Evolutionary conservation across 1,140 invertebrate species (phyloP), one percentile per base, ranked within the genome.

Genomic region (Matsumurasca onukii): DNA sequence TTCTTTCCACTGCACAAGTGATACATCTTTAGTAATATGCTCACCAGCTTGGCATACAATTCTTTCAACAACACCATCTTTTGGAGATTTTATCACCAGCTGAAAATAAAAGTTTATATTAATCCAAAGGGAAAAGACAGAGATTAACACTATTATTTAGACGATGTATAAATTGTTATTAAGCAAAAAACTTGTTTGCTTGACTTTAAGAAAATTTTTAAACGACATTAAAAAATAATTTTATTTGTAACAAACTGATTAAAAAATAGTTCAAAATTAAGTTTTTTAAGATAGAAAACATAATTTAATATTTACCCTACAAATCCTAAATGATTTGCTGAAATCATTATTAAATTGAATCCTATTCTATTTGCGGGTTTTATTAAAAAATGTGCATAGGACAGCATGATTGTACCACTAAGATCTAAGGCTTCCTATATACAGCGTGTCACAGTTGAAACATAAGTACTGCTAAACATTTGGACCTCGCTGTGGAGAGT

Each of bases 21-120:
- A 73, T 62, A 83, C 82, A 73, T 92, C 88, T 80, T 97, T 98
- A 1, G 86, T 79, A 9, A 98, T 90, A 72, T 89, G 94, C 68
- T 95, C 91, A 3, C 95, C 95, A 69, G 85, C 80, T 67, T 88
- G 86, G 75, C 86, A 89, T 0, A 88, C 81, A 48, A 98, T 81
- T 1, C 87, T 86, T 59, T 91, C 86, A 13, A 98, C 85, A 2
- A 83, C 84, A 39, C 91, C 94, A 76, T 89, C 85, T 29, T 84
- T 82, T 12, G 89, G 87, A 3, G 95, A 92, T 75, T 90, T 89
- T 2, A 98, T 89, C 0, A 96, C 87, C 79, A 97, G 90, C 87
- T 90, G 76, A 62, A 81, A 84, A 73, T 12, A 45, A 75, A 9
- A 55, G 51, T 12, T 13, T 12, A 12, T 9, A 12, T 55, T 12